Percentiles rank a stretch among this genome's conserved stretches.
These are phyloP conservation scores for Chelon labrosus DNA, from an alignment of 2,797 vertebrate genomes.

Conservation along the genomic window DNA sequence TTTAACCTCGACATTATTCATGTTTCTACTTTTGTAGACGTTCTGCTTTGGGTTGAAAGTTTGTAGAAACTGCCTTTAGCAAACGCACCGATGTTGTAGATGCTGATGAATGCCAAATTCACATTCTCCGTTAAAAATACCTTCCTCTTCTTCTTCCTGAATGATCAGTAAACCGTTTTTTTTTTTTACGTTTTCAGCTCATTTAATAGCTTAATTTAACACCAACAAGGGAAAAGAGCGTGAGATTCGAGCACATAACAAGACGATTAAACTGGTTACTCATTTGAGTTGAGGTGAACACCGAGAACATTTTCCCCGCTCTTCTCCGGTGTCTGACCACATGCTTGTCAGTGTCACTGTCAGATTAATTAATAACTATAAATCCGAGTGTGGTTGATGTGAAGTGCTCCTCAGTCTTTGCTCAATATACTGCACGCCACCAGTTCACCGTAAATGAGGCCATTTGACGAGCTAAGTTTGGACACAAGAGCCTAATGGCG, in stretches of 20 bases:
- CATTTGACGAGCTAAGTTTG: constrained; percentile 84
- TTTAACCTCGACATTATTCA: neutral
- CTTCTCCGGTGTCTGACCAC: constrained; percentile 20
- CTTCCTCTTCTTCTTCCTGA: neutral
- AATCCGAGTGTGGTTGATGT: constrained; percentile 65
- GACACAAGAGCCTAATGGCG: constrained; percentile 77
- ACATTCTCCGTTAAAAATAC: neutral
- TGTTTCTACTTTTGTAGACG: neutral
- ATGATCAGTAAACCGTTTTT: neutral
- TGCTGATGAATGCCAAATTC: neutral
- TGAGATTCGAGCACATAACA: neutral
- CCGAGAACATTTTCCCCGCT: constrained; percentile 3
- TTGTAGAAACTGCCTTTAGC: constrained; percentile 2
- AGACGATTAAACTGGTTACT: constrained; percentile 1
- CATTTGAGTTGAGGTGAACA: constrained; percentile 8
- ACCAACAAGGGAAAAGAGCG: neutral
- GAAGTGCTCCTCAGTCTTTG: constrained; percentile 65
- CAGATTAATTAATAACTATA: constrained; percentile 53
- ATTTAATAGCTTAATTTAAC: neutral
- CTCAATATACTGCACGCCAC: constrained; percentile 68
- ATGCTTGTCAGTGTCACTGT: constrained; percentile 42
- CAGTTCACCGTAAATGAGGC: constrained; percentile 76
- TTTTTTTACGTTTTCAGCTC: neutral
- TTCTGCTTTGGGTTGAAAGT: constrained; percentile 3
- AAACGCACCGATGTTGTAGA: neutral